These are phyloP conservation scores for Lamproptera curius DNA, from an alignment of 2,888 invertebrate genomes.

Conservation along the genomic window DNA sequence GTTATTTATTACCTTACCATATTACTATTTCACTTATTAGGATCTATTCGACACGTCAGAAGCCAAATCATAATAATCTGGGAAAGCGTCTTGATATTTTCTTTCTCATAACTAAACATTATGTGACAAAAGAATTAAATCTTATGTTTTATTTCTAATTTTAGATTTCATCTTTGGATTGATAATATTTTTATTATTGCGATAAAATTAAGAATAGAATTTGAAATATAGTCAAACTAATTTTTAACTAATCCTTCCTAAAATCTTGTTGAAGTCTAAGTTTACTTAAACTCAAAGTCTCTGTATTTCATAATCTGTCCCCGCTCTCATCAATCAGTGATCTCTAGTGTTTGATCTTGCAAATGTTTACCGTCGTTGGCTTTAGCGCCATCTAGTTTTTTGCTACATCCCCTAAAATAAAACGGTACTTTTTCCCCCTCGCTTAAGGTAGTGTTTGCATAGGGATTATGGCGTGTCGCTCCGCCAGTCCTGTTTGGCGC, in stretches of 20 bases:
- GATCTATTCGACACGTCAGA: too few relatives aligned
- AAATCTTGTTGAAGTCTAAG: neutral
- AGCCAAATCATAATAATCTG: too few relatives aligned
- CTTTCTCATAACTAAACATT: too few relatives aligned
- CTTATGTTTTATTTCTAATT: neutral
- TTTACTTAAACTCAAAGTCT: neutral
- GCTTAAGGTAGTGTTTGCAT: constrained; percentile 21
- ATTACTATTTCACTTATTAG: too few relatives aligned
- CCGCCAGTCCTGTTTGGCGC: neutral
- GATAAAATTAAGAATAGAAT: neutral
- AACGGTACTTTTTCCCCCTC: constrained; percentile 20
- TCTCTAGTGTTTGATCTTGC: constrained; percentile 56
- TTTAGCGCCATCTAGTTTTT: constrained; percentile 50
- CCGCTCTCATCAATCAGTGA: constrained; percentile 65
- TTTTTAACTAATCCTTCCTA: neutral
- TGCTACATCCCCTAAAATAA: constrained; percentile 29
- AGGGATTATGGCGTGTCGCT: constrained; percentile 20
- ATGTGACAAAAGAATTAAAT: neutral
- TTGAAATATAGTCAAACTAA: neutral
- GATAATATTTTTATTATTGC: neutral
- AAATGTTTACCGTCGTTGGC: constrained; percentile 64
- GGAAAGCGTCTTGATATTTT: too few relatives aligned
- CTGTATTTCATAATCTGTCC: constrained; percentile 47
- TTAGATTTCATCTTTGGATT: neutral
- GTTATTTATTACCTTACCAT: too few relatives aligned